Percentiles rank a stretch among this genome's conserved stretches.
Evolutionary conservation across 2,113 vertebrate species (phyloP).

Genomic region (Atherinomorus stipes): DNA sequence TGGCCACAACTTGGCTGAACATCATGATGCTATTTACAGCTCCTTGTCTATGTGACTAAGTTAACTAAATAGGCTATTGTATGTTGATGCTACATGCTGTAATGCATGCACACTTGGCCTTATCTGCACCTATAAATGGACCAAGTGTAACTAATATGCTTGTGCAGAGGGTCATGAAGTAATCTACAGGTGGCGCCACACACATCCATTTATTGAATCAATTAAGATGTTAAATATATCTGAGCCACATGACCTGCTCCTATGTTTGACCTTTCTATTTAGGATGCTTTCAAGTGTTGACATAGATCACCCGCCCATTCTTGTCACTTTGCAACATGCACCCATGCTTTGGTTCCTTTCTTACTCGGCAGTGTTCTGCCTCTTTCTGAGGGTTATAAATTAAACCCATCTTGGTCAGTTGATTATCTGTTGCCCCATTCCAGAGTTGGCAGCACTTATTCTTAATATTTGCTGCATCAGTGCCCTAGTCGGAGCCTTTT

Average conservation of each 20-base stretch:
- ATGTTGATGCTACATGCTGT: constrained; percentile 59
- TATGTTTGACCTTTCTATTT: constrained; percentile 68
- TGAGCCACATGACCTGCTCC: constrained; percentile 57
- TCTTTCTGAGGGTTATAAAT: constrained; percentile 6
- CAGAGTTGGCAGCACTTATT: constrained; percentile 47
- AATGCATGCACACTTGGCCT: constrained; percentile 53
- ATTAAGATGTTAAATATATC: constrained; percentile 77
- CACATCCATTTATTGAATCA: constrained; percentile 72
- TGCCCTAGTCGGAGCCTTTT: constrained; percentile 19
- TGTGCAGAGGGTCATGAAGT: constrained; percentile 56
- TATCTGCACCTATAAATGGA: constrained; percentile 73
- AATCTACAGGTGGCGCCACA: constrained; percentile 82
- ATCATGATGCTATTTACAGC: constrained; percentile 59
- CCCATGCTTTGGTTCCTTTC: constrained; percentile 21
- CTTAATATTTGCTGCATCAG: background rate
- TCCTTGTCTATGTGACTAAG: constrained; percentile 20
- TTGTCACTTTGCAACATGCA: constrained; percentile 44
- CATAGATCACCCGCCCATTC: constrained; percentile 48
- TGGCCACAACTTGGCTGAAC: constrained; percentile 13
- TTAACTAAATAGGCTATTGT: constrained; percentile 54
- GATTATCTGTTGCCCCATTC: constrained; percentile 21
- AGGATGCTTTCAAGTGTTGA: constrained; percentile 64
- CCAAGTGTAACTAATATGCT: constrained; percentile 73
- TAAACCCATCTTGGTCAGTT: constrained; percentile 17
- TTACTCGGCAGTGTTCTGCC: background rate